Base-by-base conservation (phyloP, 2,888 invertebrate species). In the Thyatira batis region DNA sequence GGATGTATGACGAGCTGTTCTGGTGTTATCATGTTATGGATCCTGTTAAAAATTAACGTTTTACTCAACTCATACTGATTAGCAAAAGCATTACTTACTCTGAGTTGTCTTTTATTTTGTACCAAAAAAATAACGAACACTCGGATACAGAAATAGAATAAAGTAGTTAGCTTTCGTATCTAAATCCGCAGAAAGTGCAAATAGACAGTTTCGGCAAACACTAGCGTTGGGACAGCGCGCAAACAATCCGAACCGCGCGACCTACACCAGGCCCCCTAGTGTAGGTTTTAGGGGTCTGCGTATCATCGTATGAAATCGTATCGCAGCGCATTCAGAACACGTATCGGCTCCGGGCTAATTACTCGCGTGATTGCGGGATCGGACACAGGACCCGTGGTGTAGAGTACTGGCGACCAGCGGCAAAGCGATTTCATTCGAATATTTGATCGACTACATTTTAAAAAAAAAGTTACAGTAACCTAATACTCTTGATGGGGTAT, bases 351-450 rank as follows among this genome's bases (percentile, higher is more conserved):
- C 61, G 66, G 63, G 55, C 72, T 78, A 78, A 76, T 79, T 74
- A 76, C 75, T 76, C 74, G 66, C 71, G 74, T 75, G 75, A 74
- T 76, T 73, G 70, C 68, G 67, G 59, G 39, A 17, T 39, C 39
- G 48, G 20, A 50, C 46, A 30, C 48, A 50, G 33, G 8, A 6
- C 25, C 27, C 43, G 25, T 30, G 30, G 50, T 17, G 57, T 39
- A 4, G 8, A 8, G 53, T 17, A 50, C 11, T 50, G 51, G 50
- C 20, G 21, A 17, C 6, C 21, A 43, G 27, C 51, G 4, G 4
- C 4, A 10, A 17, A 51, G 57, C 56, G 56, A 45, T n/a, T 30
- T n/a, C 21, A 30, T 30, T 44, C 11, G 0, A 13, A 20, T 20
- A n/a, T 20, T 23, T 44, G 49, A 43, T 53, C 2, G 9, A 25